Conservation (phyloP, 2,113 vertebrate genomes). For the Spilogale gracilis region DNA sequence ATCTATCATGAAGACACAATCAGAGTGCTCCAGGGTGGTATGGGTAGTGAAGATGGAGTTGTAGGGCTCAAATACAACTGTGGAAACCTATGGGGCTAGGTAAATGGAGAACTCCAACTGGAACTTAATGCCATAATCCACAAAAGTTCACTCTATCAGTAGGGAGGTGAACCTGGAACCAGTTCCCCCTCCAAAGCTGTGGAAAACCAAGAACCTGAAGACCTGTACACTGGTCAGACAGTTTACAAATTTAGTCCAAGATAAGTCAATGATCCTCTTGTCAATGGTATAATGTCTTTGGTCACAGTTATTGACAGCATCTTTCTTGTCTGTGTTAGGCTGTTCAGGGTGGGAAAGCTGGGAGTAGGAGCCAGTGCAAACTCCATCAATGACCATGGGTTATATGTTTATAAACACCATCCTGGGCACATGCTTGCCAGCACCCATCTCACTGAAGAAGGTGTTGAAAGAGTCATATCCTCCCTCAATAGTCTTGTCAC, state of each 20-base stretch:
- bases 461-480: background rate
- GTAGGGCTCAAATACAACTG: background rate
- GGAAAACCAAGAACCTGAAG: background rate
- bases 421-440: background rate
- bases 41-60: background rate
- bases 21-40: background rate
- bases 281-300: background rate
- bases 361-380: background rate
- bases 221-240: background rate
- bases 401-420: background rate
- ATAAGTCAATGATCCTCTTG: background rate
- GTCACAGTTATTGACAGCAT: background rate
- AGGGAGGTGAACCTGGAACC: background rate
- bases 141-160: background rate
- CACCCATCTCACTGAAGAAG: background rate
- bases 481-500: background rate
- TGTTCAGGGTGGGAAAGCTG: background rate
- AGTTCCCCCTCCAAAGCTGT: background rate
- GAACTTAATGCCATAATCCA: background rate
- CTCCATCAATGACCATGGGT: background rate
- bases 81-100: background rate
- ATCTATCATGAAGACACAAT: background rate
- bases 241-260: background rate
- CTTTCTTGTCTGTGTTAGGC: background rate
- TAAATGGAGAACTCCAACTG: background rate